phyloP scores from a whole-genome alignment of 2,888 invertebrate species.

The Drepana falcataria region DNA sequence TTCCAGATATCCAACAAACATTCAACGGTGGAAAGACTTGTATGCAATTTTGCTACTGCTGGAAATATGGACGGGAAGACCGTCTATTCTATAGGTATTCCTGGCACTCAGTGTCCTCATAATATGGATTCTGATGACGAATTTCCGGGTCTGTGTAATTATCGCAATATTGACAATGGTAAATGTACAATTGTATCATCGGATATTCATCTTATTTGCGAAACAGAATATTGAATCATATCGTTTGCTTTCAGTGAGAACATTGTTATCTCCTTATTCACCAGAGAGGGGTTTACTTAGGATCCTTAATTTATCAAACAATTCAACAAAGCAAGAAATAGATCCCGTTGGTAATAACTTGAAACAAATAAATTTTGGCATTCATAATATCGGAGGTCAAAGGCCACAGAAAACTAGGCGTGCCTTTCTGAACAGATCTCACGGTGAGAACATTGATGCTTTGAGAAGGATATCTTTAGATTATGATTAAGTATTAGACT shows the following conservation, averaged over 20 bases:
- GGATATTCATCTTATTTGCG: not conserved
- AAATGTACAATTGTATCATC: not conserved
- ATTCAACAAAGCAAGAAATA: conserved; percentile 41
- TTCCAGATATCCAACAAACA: conserved; percentile 32
- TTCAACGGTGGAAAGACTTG: conserved; percentile 46
- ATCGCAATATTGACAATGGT: conserved; percentile 11
- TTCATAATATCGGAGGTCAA: conserved; percentile 23
- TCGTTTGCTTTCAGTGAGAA: conserved; percentile 30
- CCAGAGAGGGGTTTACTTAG: conserved; percentile 48
- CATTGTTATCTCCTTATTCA: conserved; percentile 18
- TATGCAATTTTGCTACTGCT: conserved; percentile 64
- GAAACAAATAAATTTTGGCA: conserved; percentile 30
- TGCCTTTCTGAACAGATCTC: conserved; percentile 31
- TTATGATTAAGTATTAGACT: too few relatives aligned
- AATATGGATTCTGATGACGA: conserved; percentile 31
- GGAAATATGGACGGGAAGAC: conserved; percentile 56
- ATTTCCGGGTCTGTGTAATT: conserved; percentile 42
- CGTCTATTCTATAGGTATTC: conserved; percentile 53
- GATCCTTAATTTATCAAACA: conserved; percentile 53
- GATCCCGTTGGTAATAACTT: conserved; percentile 45
- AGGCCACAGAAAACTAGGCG: conserved; percentile 49
- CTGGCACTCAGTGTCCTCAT: conserved; percentile 52
- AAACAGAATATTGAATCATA: conserved; percentile 9
- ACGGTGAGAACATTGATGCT: conserved; percentile 26
- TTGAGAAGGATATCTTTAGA: too few relatives aligned